Evolutionary conservation across 2,888 invertebrate species (phyloP).

Genomic region (Metalampra italica): DNA sequence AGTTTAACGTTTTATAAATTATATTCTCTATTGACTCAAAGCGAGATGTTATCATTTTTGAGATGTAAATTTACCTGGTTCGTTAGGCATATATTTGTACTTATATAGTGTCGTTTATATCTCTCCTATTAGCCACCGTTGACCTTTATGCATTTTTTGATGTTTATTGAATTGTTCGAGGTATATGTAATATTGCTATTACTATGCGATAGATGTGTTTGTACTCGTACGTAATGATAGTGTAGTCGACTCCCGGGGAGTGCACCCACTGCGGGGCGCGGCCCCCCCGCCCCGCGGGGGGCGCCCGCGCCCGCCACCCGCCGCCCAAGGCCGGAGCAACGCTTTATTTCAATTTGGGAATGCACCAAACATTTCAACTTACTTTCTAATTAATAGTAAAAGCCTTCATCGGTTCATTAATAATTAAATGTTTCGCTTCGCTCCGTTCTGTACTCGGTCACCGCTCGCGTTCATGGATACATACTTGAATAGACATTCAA

Average conservation of each 20-base stretch:
- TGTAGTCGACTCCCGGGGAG: background rate
- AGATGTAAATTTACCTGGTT: slow-evolving; percentile 74
- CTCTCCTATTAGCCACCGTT: slow-evolving; percentile 65
- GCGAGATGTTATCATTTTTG: slow-evolving; percentile 70
- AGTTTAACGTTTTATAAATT: slow-evolving; percentile 50
- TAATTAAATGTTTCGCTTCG: too few relatives aligned
- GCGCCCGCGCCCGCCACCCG: background rate
- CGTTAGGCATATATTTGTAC: slow-evolving; percentile 52
- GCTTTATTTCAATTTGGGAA: background rate
- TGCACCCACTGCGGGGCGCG: background rate
- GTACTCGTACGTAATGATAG: slow-evolving; percentile 1
- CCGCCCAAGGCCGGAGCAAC: background rate
- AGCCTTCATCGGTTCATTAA: background rate
- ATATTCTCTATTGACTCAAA: slow-evolving; percentile 60
- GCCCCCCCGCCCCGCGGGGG: background rate
- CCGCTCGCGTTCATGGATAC: too few relatives aligned
- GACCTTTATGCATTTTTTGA: slow-evolving; percentile 64
- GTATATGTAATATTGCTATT: slow-evolving; percentile 41
- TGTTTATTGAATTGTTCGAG: slow-evolving; percentile 63
- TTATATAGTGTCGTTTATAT: slow-evolving; percentile 62
- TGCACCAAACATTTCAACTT: background rate
- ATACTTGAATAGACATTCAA: too few relatives aligned
- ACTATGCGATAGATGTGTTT: slow-evolving; percentile 23
- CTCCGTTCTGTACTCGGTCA: too few relatives aligned
- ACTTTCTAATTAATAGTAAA: background rate